Percentiles rank a stretch among this genome's conserved stretches.
These are phyloP conservation scores for Enteromius fasciolatus DNA, from an alignment of 2,797 vertebrate species.

Conservation along the genomic window DNA sequence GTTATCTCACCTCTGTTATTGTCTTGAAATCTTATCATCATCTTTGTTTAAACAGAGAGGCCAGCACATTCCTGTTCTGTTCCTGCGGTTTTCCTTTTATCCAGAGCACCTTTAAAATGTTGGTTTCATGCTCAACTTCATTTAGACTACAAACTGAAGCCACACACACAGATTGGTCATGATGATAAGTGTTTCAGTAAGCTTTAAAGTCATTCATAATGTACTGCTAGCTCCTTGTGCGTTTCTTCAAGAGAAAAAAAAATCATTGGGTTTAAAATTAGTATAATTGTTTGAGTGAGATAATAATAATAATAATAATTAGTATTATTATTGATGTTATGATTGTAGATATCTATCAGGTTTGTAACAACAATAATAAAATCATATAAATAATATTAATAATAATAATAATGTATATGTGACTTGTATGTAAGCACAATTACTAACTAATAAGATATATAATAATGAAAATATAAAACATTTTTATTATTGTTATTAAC, in stretches of 20 bases:
- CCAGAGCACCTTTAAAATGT: constrained; percentile 59
- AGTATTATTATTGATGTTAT: not conserved
- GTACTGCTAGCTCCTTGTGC: not conserved
- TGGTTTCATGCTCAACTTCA: not conserved
- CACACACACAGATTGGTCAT: not conserved
- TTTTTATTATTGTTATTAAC: not conserved
- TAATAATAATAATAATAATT: too few species aligned
- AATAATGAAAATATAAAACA: not conserved
- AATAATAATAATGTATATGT: not conserved
- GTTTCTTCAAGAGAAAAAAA: not conserved
- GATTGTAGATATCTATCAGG: not conserved
- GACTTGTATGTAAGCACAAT: not conserved
- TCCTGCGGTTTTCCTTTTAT: constrained; percentile 68
- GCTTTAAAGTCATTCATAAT: not conserved
- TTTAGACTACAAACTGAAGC: not conserved
- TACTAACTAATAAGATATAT: not conserved
- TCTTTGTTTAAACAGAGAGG: constrained; percentile 79
- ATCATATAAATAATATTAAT: not conserved
- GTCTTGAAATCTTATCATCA: constrained; percentile 82
- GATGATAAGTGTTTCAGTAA: constrained; percentile 5
- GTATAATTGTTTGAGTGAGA: not conserved
- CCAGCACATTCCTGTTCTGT: constrained; percentile 72
- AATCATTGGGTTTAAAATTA: not conserved
- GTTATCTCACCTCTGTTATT: constrained; percentile 61
- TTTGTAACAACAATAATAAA: not conserved